A percentile compares a stretch with the other conserved stretches of the same genome.
Conservation (phyloP, 2,113 vertebrate species). For the Nettapus auritus region DNA sequence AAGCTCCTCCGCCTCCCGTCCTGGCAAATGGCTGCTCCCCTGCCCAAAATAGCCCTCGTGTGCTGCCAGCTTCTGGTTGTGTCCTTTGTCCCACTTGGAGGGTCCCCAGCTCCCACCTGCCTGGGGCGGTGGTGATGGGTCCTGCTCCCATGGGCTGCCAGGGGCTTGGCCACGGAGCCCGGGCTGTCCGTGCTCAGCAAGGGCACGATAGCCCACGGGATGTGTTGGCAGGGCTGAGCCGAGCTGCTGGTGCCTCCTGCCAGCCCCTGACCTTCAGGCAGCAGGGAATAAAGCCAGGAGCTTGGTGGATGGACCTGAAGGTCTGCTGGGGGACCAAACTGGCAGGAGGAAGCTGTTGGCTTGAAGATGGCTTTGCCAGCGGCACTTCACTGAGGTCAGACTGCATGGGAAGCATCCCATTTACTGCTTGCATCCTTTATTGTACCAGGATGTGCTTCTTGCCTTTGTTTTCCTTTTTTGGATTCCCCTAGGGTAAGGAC, state of each 20-base stretch:
- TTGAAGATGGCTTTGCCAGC: background rate
- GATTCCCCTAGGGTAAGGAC: background rate
- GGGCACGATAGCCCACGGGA: background rate
- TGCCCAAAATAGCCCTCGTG: constrained; percentile 44
- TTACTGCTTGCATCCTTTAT: background rate
- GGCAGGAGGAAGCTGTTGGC: background rate
- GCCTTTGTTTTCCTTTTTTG: background rate
- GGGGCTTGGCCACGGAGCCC: fast-evolving
- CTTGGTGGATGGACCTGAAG: background rate
- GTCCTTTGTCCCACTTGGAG: constrained; percentile 44
- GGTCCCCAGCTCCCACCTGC: constrained; percentile 1
- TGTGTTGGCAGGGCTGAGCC: background rate
- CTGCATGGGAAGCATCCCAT: fast-evolving
- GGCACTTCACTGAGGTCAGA: background rate
- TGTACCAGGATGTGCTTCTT: background rate
- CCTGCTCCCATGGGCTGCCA: background rate
- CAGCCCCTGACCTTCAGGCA: background rate
- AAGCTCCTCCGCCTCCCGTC: background rate
- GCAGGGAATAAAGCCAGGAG: background rate
- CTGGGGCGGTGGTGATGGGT: background rate
- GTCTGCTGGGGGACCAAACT: background rate
- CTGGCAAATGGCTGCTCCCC: background rate
- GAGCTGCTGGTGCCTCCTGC: background rate
- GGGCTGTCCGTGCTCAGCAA: background rate
- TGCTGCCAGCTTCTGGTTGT: constrained; percentile 16